Percentiles rank a stretch among this genome's conserved stretches.
Conservation (phyloP, 2,797 vertebrate species). For the Parotocinclus haroldoi region DNA sequence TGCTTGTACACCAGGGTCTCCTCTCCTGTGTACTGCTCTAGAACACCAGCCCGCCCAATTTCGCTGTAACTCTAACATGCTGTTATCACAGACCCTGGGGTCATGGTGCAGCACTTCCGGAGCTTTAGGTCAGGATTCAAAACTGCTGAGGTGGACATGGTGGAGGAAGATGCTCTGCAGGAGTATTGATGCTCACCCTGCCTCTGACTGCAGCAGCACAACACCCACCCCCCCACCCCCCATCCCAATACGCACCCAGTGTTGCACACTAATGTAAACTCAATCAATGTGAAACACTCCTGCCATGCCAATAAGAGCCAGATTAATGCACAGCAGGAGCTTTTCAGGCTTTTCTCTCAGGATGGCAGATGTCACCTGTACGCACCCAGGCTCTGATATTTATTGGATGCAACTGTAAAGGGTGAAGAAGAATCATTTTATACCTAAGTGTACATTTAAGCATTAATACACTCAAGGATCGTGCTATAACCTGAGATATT, state of each 20-base stretch:
- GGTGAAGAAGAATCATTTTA: not conserved
- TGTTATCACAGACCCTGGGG: constrained; percentile 40
- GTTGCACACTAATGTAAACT: constrained; percentile 32
- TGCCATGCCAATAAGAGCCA: constrained; percentile 18
- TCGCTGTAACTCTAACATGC: constrained; percentile 1
- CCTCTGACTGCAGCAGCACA: constrained; percentile 18
- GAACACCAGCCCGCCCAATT: not conserved
- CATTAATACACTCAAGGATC: too few species aligned
- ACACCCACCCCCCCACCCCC: not conserved
- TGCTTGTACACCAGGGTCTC: not conserved
- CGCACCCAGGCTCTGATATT: not conserved
- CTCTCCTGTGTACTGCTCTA: not conserved
- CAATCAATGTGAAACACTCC: constrained; percentile 18
- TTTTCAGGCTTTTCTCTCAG: constrained; percentile 7
- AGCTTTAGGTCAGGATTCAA: constrained; percentile 35
- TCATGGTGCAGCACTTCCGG: constrained; percentile 4
- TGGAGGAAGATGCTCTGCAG: constrained; percentile 29
- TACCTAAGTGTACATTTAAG: too few species aligned
- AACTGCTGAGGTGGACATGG: constrained; percentile 9
- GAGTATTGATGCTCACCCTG: constrained; percentile 32
- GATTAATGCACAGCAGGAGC: constrained; percentile 23
- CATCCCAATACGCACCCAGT: not conserved
- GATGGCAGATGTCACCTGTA: constrained; percentile 3
- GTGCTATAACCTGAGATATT: too few species aligned
- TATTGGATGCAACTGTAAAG: not conserved